Evolutionary conservation across 2,797 vertebrate genomes (phyloP).

Genomic region (Darevskia mixta): DNA sequence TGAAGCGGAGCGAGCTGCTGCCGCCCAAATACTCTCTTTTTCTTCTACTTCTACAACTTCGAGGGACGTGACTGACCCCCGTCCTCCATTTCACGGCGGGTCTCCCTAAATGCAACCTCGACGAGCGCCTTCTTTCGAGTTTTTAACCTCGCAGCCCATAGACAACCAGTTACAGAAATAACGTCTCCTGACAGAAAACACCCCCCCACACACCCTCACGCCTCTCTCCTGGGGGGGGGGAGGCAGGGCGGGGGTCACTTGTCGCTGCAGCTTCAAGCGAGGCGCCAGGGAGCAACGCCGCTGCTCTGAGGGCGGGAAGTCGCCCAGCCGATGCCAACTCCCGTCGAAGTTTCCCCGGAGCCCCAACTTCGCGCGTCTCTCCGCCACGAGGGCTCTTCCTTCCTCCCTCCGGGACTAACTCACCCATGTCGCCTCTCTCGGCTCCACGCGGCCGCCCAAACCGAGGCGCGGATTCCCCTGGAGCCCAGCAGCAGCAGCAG

Average conservation of each 20-base stretch:
- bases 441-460: neutral
- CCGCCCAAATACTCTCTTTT: no score
- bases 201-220: neutral
- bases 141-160: no score
- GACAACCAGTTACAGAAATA: neutral
- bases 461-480: neutral
- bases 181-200: neutral
- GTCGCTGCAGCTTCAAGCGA: no score
- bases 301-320: neutral
- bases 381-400: neutral
- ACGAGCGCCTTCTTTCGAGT: neutral
- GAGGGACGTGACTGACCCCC: no score
- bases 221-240: no score
- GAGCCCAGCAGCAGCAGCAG: neutral
- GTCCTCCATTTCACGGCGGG: neutral
- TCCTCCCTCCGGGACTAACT: neutral
- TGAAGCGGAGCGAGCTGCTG: neutral
- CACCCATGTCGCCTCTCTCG: slow-evolving; percentile 11
- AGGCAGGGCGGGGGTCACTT: neutral
- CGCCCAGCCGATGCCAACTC: neutral
- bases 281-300: neutral
- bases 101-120: neutral
- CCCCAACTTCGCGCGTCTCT: no score
- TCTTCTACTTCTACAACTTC: neutral
- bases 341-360: neutral